These are phyloP conservation scores for Calyptomena viridis DNA, from an alignment of 2,113 vertebrate genomes.

Conservation along the genomic window DNA sequence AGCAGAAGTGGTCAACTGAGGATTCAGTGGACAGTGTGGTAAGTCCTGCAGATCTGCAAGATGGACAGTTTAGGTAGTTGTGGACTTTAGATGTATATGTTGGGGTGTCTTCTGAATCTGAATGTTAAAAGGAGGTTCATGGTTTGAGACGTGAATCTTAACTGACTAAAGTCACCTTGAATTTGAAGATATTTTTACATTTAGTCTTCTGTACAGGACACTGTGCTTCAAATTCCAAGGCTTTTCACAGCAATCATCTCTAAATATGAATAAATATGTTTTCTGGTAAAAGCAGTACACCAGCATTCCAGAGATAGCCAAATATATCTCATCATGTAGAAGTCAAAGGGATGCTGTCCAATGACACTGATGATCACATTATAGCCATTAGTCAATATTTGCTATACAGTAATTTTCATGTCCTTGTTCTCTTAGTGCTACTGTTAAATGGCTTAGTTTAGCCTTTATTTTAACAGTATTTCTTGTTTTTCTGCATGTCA, in stretches of 20 bases:
- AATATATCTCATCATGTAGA: not conserved
- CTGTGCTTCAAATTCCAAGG: not conserved
- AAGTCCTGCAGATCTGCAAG: not conserved
- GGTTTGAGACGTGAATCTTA: not conserved
- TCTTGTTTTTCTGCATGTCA: conserved; percentile 32
- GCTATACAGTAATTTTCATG: not conserved
- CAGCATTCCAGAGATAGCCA: not conserved
- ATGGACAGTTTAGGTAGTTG: not conserved
- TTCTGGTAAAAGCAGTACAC: not conserved
- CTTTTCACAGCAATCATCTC: not conserved
- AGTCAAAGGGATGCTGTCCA: not conserved
- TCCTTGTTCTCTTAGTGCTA: not conserved
- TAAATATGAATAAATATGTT: not conserved
- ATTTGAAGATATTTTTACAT: not conserved
- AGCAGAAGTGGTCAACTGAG: not conserved
- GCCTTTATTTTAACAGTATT: conserved; percentile 1
- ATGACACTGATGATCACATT: not conserved
- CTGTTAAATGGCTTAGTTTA: not conserved
- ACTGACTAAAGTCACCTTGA: not conserved
- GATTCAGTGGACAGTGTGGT: not conserved
- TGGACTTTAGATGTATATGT: not conserved
- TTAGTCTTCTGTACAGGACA: not conserved
- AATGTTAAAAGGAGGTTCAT: not conserved
- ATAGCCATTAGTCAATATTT: not conserved
- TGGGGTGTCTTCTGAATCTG: not conserved